Evolutionary conservation across 2,113 vertebrate genomes (phyloP), one percentile per base, ranked within the genome.

Genomic region (Cephalopholis sonnerati): DNA sequence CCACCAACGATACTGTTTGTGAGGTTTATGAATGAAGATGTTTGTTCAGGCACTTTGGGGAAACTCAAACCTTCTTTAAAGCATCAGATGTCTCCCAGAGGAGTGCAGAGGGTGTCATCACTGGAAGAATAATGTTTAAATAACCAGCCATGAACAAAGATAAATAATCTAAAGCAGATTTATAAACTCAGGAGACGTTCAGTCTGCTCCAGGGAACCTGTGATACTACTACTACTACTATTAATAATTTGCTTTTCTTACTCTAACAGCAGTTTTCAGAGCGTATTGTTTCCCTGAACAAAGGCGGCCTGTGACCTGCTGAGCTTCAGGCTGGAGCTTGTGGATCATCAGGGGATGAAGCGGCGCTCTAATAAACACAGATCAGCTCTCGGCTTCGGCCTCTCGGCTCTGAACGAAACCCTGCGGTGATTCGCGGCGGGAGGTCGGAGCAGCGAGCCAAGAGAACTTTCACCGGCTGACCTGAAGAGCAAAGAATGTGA

Each of bases 321-420:
- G 61, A 77, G 71, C 67, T 82, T 18, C 79, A 41, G 41, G 22
- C 64, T 32, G 74, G 1, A 51, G 77, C 55, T 41, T 24, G 80
- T 0, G 70, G 80, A 74, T 74, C 79, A 65, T 79, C 72, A 5
- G 24, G 53, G 68, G 81, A 77, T 8, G 64, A 81, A 54, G 3
- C 3, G 5, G 4, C 20, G 59, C 72, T 73, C 25, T 70, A 17
- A 79, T 51, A 48, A 88, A 79, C 84, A 71, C 11, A 22, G 75
- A 87, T 89, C 82, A 32, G 77, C 62, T 27, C 3, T 39, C 29
- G 8, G 71, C 58, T 1, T 4, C 32, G 39, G 74, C 69, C 65
- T 74, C 66, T 81, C 65, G n/a, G 17, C 86, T 82, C 54, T 24
- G 41, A 79, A 69, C 9, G 46, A 68, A 88, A 36, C 65, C 84